Evolutionary conservation across 2,888 invertebrate genomes (phyloP), one percentile per base, ranked within the genome.

Genomic region (Torymus auratus): DNA sequence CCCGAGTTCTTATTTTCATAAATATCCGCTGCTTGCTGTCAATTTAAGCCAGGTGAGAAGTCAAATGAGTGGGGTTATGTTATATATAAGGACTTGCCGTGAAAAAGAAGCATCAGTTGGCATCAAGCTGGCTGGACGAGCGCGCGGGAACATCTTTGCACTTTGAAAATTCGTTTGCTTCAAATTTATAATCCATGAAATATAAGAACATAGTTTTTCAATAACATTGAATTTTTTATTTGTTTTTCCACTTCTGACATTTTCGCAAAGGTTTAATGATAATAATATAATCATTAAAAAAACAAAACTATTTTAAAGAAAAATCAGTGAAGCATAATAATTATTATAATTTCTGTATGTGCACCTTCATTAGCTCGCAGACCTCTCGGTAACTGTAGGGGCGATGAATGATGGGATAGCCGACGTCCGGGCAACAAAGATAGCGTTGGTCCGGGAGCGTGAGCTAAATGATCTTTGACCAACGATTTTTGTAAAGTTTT

Each of bases 171-270:
- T 89, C 88, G 52, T 84, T 86, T 64, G 89, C 85, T 20, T 20
- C 20, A 20, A 20, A 20, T 20, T 20, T 20, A 20, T 20, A 20
- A 0, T 86, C 84, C 50, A 89, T 85, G 12, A 20, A 20, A 20
- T 20, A 87, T 87, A 70, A 87, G 84, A 15, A 87, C 84, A 5
- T 84, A n/a, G 86, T 83, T 1, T 84, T 83, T 14, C 85, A 83
- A n/a, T 86, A 78, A 17, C 89, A 89, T 4, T 86, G 85, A 4
- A 88, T 89, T 11, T 84, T 87, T 87, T 12, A 87, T 72, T 64
- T 87, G 87, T 20, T 89, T 78, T 2, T 88, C 89, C 0, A 84
- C 83, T 20, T 87, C 86, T n/a, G 84, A 82, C 77, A 87, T 84
- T 56, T 86, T 88, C 11, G 84, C 83, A 11, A 87, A 76, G 50